Conservation (phyloP, 1,140 invertebrate genomes). For the Caerostris extrusa region DNA sequence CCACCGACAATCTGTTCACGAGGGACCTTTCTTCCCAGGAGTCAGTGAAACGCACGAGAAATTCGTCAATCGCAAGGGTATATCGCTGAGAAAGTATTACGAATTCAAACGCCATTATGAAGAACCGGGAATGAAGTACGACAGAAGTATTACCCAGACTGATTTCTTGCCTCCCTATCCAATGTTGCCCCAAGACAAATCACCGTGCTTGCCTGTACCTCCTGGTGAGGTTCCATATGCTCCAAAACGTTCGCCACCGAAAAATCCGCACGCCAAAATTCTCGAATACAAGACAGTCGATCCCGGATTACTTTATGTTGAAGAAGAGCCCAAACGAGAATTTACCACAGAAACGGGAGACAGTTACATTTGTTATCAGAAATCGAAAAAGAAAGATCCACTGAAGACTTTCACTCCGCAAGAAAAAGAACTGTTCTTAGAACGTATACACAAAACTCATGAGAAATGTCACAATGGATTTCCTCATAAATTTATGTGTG, state of each 20-base stretch:
- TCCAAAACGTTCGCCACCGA: not conserved
- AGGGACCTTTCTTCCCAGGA: constrained; percentile 52
- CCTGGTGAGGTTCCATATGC: not conserved
- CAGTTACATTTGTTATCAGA: constrained; percentile 52
- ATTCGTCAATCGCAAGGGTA: not conserved
- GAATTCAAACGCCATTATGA: constrained; percentile 38
- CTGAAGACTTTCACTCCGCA: not conserved
- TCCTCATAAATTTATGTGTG: not conserved
- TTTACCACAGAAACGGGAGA: constrained; percentile 40
- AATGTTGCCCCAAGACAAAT: constrained; percentile 24
- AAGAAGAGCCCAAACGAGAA: not conserved
- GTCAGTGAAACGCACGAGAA: constrained; percentile 53
- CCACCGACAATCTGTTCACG: constrained; percentile 8
- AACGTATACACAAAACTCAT: not conserved
- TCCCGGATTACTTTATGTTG: not conserved
- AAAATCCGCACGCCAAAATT: constrained; percentile 42
- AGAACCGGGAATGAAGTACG: constrained; percentile 66
- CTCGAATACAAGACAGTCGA: not conserved
- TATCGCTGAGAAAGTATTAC: not conserved
- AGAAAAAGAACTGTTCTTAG: constrained; percentile 1
- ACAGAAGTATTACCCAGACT: constrained; percentile 59
- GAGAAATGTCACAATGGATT: not conserved
- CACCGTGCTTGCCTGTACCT: not conserved
- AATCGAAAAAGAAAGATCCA: not conserved
- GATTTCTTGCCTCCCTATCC: constrained; percentile 59